Percentiles rank a stretch among this genome's conserved stretches.
Evolutionary conservation across 2,113 vertebrate species (phyloP).

Genomic region (Myotis lucifugus): DNA sequence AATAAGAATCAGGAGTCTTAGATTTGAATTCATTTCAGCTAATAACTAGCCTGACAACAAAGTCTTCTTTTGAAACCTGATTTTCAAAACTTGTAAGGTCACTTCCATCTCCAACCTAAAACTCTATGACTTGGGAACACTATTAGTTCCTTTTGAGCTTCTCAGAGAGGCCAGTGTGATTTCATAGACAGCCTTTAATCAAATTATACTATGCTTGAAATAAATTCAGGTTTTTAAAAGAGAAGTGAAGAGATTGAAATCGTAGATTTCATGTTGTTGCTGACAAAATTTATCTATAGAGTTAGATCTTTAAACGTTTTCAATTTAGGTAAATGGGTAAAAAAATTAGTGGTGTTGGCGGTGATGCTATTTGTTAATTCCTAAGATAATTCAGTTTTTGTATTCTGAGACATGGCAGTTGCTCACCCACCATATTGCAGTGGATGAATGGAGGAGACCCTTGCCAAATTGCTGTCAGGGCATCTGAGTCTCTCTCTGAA

Average conservation of each 20-base stretch:
- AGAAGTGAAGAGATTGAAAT: neutral
- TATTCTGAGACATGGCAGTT: neutral
- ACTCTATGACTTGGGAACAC: neutral
- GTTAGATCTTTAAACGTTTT: slow-evolving; percentile 2
- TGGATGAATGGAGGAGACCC: neutral
- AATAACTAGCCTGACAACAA: neutral
- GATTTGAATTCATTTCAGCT: slow-evolving; percentile 10
- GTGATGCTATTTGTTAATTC: neutral
- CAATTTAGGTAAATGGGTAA: neutral
- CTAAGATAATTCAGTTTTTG: neutral
- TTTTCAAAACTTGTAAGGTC: slow-evolving; percentile 22
- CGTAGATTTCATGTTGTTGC: neutral
- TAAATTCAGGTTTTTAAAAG: neutral
- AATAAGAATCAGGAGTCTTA: neutral
- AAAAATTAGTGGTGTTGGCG: neutral
- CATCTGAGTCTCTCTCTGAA: neutral
- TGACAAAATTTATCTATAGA: neutral
- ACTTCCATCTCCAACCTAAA: neutral
- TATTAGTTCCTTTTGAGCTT: neutral
- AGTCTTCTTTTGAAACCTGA: slow-evolving; percentile 12
- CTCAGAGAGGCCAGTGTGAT: neutral
- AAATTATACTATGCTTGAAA: neutral
- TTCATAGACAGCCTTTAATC: neutral
- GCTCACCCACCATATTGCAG: neutral
- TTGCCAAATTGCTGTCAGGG: neutral